Conservation (phyloP, 2,113 vertebrate genomes). For the Glaucomys volans region DNA sequence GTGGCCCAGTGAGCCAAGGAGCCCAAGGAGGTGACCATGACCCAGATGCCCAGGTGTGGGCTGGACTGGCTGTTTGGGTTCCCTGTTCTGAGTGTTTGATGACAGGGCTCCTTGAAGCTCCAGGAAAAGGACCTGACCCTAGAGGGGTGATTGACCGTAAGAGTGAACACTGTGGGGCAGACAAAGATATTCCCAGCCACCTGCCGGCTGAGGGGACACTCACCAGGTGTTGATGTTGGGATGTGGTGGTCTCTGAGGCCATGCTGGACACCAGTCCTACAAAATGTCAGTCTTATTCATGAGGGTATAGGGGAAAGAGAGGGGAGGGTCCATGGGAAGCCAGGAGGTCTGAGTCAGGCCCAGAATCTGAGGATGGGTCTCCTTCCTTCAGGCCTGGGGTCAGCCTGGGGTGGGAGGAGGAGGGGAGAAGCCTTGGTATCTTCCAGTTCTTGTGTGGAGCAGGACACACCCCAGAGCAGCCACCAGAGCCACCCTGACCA, state of each 20-base stretch:
- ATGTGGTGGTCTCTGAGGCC: neutral
- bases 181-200: fast-evolving
- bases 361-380: fast-evolving
- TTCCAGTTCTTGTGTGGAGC: neutral
- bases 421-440: neutral
- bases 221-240: neutral
- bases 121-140: fast-evolving
- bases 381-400: neutral
- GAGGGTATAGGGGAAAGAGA: neutral
- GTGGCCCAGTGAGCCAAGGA: neutral
- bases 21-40: fast-evolving
- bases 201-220: neutral
- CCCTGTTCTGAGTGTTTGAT: too few species aligned
- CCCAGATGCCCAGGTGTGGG: neutral
- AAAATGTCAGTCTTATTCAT: neutral
- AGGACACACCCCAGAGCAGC: neutral
- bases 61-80: fast-evolving
- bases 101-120: neutral
- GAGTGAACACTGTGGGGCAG: too few species aligned
- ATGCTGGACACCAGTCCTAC: neutral
- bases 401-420: neutral
- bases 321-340: fast-evolving
- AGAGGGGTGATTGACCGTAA: neutral
- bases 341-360: too few species aligned
- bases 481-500: neutral